phyloP scores from a whole-genome alignment of 2,113 vertebrate genomes.

The Hystrix cristata region DNA sequence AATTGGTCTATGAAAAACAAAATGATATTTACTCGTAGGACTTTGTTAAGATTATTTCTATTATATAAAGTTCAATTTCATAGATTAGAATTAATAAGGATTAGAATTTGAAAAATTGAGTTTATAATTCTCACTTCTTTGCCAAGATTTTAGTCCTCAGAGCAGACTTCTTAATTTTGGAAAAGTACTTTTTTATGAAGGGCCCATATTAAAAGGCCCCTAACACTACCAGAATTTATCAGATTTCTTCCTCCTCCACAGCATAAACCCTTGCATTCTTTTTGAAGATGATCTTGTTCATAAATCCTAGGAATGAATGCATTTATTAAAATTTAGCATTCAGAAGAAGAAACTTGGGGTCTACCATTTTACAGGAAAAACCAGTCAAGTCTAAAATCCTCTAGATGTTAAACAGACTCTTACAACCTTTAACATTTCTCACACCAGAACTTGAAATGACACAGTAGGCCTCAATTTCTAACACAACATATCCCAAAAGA shows the following conservation, averaged over 20 bases:
- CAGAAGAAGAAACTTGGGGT: constrained; percentile 7
- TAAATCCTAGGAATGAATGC: not conserved
- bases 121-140: not conserved
- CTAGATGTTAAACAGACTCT: not conserved
- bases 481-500: not conserved
- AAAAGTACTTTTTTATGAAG: constrained; percentile 42
- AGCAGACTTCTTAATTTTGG: constrained; percentile 51
- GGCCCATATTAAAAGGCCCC: not conserved
- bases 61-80: constrained; percentile 52
- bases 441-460: constrained; percentile 52
- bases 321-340: constrained; percentile 44
- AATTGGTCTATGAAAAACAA: constrained; percentile 36
- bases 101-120: constrained; percentile 51
- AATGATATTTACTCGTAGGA: not conserved
- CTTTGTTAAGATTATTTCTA: constrained; percentile 49
- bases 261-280: not conserved
- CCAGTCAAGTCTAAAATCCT: constrained; percentile 47
- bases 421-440: not conserved
- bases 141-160: constrained; percentile 25
- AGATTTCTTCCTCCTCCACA: constrained; percentile 41
- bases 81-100: constrained; percentile 39
- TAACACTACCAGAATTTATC: not conserved
- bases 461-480: not conserved
- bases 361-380: constrained; percentile 42
- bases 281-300: constrained; percentile 12